Base-by-base conservation (phyloP, 2,113 vertebrate species). In the Hiodon tergisus region DNA sequence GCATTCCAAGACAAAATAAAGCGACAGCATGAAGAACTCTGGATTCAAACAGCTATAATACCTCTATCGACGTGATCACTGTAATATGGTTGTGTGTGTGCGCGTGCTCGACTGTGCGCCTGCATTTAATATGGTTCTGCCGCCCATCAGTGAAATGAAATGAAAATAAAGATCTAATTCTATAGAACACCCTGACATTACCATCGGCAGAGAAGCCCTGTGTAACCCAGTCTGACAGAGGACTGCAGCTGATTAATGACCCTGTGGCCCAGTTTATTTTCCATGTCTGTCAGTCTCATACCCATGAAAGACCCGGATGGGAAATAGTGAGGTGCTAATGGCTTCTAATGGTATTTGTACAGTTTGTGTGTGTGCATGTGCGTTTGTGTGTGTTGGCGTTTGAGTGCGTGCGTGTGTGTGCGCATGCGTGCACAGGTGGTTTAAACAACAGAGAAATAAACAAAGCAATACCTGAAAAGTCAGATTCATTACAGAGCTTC, bases 401-500 rank as follows among this genome's bases (percentile, higher is more conserved):
- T 55, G 54, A 5, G 54, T 55, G 54, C 8, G 54, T 55, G 54
- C 8, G 54, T 55, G 54, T 57, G 54, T 2, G 54, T 2, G 54
- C 10, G 54, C 2, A 57, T 2, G 54, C 10, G 10, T 57, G 54
- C 5, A 53, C 61, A 46, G 14, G 13, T 57, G 63, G 52, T 17
- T 58, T 57, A 76, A 62, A 31, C 77, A 76, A 63, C 76, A 81
- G 80, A 74, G 70, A 76, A 77, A 81, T 84, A 72, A 63, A 67
- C 75, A 78, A 82, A 81, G 81, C 79, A 69, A n/a, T 50, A 31
- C 1, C 59, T 82, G 77, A 78, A 78, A 83, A 85, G 87, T 83
- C 69, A 71, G 74, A 67, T 50, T 74, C 58, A 46, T 50, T 74
- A 57, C 70, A 82, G 17, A 69, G 77, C 87, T 77, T 88, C 76